These are phyloP conservation scores for Brachypterus glaber DNA, from an alignment of 2,888 invertebrate genomes.

Conservation along the genomic window DNA sequence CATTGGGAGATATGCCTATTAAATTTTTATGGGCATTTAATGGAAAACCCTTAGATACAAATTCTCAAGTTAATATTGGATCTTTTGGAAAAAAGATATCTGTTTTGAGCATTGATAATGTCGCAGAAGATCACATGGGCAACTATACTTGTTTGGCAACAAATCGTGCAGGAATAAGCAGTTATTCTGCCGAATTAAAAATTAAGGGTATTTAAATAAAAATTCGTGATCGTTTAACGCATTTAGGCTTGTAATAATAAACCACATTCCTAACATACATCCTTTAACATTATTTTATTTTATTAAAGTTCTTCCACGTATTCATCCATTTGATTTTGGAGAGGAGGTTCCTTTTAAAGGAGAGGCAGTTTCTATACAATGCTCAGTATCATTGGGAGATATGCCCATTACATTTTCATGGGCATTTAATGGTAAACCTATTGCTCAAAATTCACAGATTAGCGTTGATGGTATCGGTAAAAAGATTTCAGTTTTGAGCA, in stretches of 20 bases:
- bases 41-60: constrained; percentile 46
- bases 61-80: constrained; percentile 43
- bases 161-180: constrained; percentile 44
- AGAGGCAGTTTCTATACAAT: constrained; percentile 36
- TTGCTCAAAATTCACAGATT: constrained; percentile 40
- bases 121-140: constrained; percentile 45
- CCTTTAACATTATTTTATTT: too few relatives aligned
- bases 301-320: constrained; percentile 5
- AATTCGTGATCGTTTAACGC: too few relatives aligned
- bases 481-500: constrained; percentile 52
- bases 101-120: constrained; percentile 50
- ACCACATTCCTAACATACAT: too few relatives aligned
- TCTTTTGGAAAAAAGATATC: constrained; percentile 56
- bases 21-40: constrained; percentile 66
- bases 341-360: constrained; percentile 49
- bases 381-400: constrained; percentile 50
- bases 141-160: constrained; percentile 49
- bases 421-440: constrained; percentile 56
- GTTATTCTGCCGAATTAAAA: constrained; percentile 40
- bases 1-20: constrained; percentile 69
- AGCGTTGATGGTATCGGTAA: constrained; percentile 52
- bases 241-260: too few relatives aligned
- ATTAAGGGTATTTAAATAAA: constrained; percentile 37
- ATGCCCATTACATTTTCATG: constrained; percentile 58
- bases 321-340: constrained; percentile 27